Evolutionary conservation across 2,113 vertebrate species (phyloP).

Genomic region (Columba janthina): DNA sequence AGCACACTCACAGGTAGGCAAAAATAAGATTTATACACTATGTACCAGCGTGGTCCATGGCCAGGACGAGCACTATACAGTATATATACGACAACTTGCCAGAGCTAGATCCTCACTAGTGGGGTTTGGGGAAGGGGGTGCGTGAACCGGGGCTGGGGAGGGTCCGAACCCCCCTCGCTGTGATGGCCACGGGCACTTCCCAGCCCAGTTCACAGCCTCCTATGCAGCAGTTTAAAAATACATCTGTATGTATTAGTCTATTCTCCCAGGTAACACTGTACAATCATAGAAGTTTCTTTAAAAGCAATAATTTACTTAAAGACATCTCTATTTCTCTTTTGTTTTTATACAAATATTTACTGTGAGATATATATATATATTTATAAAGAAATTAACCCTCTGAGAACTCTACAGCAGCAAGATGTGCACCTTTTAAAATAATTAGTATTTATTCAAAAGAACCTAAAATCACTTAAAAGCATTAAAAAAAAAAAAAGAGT

Average conservation of each 20-base stretch:
- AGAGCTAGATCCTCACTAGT: neutral
- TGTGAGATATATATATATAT: constrained; percentile 39
- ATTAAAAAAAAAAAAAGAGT: constrained; percentile 53
- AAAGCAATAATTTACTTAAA: constrained; percentile 75
- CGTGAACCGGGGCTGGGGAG: neutral
- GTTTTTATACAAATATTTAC: constrained; percentile 73
- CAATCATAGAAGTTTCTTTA: constrained; percentile 68
- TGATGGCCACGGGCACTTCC: neutral
- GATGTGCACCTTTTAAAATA: constrained; percentile 54
- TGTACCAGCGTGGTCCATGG: constrained; percentile 16
- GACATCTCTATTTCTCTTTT: constrained; percentile 57
- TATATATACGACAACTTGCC: neutral
- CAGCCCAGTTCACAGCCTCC: constrained; percentile 19
- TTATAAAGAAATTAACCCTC: constrained; percentile 65
- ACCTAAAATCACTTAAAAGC: constrained; percentile 55
- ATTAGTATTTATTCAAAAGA: constrained; percentile 58
- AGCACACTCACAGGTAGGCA: constrained; percentile 45
- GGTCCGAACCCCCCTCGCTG: neutral
- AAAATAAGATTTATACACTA: constrained; percentile 58
- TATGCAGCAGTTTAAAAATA: constrained; percentile 60
- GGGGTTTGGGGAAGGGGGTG: neutral
- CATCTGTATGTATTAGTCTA: constrained; percentile 68
- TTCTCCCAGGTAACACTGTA: constrained; percentile 70
- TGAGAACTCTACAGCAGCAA: constrained; percentile 67
- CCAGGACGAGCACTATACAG: constrained; percentile 51